phyloP scores from a whole-genome alignment of 2,113 vertebrate species.

The Misgurnus mizolepis region DNA sequence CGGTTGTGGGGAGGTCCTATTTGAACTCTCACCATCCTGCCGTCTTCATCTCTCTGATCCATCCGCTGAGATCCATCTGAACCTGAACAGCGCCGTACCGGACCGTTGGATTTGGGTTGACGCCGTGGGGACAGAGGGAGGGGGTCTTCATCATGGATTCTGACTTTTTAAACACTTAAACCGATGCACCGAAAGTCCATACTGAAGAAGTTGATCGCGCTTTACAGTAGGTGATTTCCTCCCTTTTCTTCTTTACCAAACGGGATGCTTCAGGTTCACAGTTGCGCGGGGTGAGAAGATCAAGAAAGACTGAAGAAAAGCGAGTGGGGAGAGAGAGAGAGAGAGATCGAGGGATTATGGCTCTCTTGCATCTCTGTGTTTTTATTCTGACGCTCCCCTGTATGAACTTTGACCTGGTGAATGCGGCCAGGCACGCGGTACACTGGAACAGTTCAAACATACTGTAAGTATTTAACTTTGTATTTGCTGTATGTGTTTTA shows the following conservation, averaged over 20 bases:
- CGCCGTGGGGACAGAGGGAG: slow-evolving; percentile 51
- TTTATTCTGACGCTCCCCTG: slow-evolving; percentile 79
- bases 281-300: slow-evolving; percentile 62
- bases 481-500: background rate
- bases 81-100: slow-evolving; percentile 21
- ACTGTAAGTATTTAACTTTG: slow-evolving; percentile 77
- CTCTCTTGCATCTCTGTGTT: slow-evolving; percentile 71
- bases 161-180: slow-evolving; percentile 59
- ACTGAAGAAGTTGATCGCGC: slow-evolving; percentile 31
- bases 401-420: slow-evolving; percentile 72
- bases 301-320: slow-evolving; percentile 10
- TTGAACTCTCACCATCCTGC: slow-evolving; percentile 25
- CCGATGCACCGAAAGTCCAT: slow-evolving; percentile 26
- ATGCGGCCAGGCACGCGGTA: slow-evolving; percentile 87
- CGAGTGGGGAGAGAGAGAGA: slow-evolving; percentile 57
- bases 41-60: slow-evolving; percentile 23
- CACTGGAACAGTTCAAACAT: slow-evolving; percentile 97
- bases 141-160: slow-evolving; percentile 61
- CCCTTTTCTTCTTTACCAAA: slow-evolving; percentile 54
- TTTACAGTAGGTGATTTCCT: slow-evolving; percentile 47
- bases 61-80: background rate
- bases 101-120: slow-evolving; percentile 58
- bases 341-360: slow-evolving; percentile 71
- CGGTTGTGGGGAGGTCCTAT: slow-evolving; percentile 16
- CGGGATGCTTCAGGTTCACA: slow-evolving; percentile 71